A percentile compares a stretch with the other conserved stretches of the same genome.
Evolutionary conservation across 2,888 invertebrate species (phyloP).

Genomic region (Ferdinandea cuprea): DNA sequence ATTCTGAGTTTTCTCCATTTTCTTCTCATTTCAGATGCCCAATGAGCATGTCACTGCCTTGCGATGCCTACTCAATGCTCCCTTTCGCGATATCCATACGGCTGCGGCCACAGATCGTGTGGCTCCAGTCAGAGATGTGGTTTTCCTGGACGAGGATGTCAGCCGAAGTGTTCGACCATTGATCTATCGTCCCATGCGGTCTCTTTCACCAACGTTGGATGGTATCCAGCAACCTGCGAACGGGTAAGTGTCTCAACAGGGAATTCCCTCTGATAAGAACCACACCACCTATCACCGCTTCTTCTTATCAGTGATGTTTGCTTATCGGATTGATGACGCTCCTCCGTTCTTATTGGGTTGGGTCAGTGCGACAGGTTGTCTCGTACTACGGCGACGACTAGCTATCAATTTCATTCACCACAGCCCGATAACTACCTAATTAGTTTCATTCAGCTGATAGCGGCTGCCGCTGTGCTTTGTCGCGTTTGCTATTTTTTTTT

Average conservation of each 20-base stretch:
- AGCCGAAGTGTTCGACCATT: slow-evolving; percentile 79
- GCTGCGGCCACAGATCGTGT: slow-evolving; percentile 78
- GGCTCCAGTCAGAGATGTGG: slow-evolving; percentile 80
- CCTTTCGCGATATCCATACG: slow-evolving; percentile 80
- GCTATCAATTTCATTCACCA: slow-evolving; percentile 51
- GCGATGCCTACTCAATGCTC: slow-evolving; percentile 80
- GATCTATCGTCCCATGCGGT: slow-evolving; percentile 79
- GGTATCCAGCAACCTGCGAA: slow-evolving; percentile 32
- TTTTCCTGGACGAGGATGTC: slow-evolving; percentile 80
- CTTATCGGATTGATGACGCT: slow-evolving; percentile 48
- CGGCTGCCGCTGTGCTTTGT: slow-evolving; percentile 30
- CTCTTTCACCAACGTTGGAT: slow-evolving; percentile 53
- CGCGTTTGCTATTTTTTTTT: no score
- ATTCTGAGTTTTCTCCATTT: slow-evolving; percentile 60
- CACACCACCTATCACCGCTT: slow-evolving; percentile 13
- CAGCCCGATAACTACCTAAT: slow-evolving; percentile 44
- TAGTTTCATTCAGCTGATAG: slow-evolving; percentile 61
- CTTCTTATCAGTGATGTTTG: slow-evolving; percentile 55
- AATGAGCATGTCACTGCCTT: slow-evolving; percentile 78
- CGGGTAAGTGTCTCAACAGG: slow-evolving; percentile 66
- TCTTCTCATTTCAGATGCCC: slow-evolving; percentile 78
- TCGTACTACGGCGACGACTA: slow-evolving; percentile 9
- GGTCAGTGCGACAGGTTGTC: slow-evolving; percentile 39
- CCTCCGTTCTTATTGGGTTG: slow-evolving; percentile 29
- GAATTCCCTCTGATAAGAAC: slow-evolving; percentile 60